phyloP scores from a whole-genome alignment of 2,797 vertebrate species.

The Knipowitschia caucasica region DNA sequence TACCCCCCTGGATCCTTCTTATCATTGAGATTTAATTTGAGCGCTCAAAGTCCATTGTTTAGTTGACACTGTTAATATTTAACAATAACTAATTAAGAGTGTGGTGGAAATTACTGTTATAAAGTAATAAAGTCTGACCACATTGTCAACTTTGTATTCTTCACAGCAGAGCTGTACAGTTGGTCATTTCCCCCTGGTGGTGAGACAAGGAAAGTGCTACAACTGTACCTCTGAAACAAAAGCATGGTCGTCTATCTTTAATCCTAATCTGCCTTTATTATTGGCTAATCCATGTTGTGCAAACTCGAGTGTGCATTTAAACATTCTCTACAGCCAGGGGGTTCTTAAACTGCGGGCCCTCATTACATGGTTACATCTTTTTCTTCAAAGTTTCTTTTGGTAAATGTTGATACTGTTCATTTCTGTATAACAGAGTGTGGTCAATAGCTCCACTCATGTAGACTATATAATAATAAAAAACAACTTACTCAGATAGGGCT shows the following conservation, averaged over 20 bases:
- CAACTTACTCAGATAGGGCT: no score
- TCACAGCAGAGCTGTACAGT: not conserved
- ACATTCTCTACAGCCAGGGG: not conserved
- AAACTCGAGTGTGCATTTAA: not conserved
- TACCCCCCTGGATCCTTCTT: not conserved
- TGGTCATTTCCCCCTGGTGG: conserved; percentile 44
- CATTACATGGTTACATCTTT: no score
- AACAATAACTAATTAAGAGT: not conserved
- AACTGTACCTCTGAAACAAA: conserved; percentile 22
- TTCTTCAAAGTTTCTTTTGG: no score
- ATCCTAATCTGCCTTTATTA: conserved; percentile 63
- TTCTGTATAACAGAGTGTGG: no score
- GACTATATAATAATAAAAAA: no score
- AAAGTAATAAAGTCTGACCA: not conserved
- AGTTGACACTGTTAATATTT: not conserved
- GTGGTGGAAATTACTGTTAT: not conserved
- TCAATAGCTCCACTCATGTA: no score
- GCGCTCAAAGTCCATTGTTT: no score
- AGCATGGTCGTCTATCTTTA: conserved; percentile 29
- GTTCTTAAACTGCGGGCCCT: not conserved
- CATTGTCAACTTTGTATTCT: not conserved
- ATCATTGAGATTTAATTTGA: not conserved
- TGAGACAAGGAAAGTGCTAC: not conserved
- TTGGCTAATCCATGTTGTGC: conserved; percentile 16
- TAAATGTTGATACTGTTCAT: no score